phyloP scores from a whole-genome alignment of 1,140 invertebrate species.

The Drosophila carrolli region DNA sequence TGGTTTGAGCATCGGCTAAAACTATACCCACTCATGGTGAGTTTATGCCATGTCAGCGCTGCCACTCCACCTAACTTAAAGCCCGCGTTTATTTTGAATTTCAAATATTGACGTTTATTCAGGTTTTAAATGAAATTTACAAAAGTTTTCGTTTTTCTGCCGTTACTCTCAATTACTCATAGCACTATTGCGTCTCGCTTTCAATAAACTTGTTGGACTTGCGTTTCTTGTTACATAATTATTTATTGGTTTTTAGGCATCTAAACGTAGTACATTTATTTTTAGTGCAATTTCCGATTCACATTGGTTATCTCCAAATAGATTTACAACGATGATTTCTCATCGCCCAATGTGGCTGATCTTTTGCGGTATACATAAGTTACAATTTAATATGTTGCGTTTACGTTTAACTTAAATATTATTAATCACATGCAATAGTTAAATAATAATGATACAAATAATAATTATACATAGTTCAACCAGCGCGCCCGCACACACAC shows the following conservation, averaged over 20 bases:
- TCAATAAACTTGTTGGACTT: constrained; percentile 62
- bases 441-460: constrained; percentile 80
- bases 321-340: constrained; percentile 51
- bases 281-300: constrained; percentile 64
- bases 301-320: constrained; percentile 48
- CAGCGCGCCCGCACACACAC: constrained; percentile 34
- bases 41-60: background rate
- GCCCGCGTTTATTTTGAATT: constrained; percentile 42
- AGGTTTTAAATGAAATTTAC: constrained; percentile 68
- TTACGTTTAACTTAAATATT: constrained; percentile 83
- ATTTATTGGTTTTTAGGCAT: constrained; percentile 72
- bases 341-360: constrained; percentile 23
- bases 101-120: constrained; percentile 72
- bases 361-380: constrained; percentile 78
- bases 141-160: constrained; percentile 43
- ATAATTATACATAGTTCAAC: constrained; percentile 79
- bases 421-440: constrained; percentile 84
- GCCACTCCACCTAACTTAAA: background rate
- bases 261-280: constrained; percentile 79
- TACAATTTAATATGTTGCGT: constrained; percentile 79
- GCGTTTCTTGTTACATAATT: constrained; percentile 67
- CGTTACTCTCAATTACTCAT: constrained; percentile 39
- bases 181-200: constrained; percentile 27
- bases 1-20: too few relatives aligned
- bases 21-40: background rate